These are phyloP conservation scores for Mionectes olivaceus DNA, from an alignment of 2,797 vertebrate genomes.

Conservation along the genomic window DNA sequence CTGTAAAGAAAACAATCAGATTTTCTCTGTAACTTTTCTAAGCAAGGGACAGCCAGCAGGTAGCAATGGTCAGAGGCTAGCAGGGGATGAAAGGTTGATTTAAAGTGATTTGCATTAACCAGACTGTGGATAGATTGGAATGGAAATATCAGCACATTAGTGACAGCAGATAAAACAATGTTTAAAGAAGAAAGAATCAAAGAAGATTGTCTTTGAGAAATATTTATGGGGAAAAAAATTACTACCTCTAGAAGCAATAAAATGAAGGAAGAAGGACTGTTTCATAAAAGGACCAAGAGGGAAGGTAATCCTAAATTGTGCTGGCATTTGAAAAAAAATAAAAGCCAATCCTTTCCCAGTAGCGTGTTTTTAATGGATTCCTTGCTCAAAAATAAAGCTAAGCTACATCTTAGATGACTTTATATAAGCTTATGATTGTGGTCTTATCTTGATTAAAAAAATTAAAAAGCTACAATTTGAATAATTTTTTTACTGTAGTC, in stretches of 20 bases:
- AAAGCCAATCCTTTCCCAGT: neutral
- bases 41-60: neutral
- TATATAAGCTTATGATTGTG: neutral
- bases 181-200: neutral
- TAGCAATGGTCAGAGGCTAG: neutral
- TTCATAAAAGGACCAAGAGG: neutral
- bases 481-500: neutral
- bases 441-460: neutral
- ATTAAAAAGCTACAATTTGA: neutral
- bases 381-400: neutral
- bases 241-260: neutral
- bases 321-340: neutral
- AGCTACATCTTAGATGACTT: neutral
- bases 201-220: neutral
- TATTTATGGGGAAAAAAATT: neutral
- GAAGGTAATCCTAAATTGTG: neutral
- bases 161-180: neutral
- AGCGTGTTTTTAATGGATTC: neutral
- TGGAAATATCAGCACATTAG: neutral
- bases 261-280: neutral
- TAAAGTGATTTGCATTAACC: neutral
- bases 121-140: neutral
- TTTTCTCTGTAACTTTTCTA: conserved; percentile 1
- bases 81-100: neutral
- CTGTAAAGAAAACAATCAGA: conserved; percentile 11